Conservation (phyloP, 2,797 vertebrate species). For the Champsocephalus gunnari region DNA sequence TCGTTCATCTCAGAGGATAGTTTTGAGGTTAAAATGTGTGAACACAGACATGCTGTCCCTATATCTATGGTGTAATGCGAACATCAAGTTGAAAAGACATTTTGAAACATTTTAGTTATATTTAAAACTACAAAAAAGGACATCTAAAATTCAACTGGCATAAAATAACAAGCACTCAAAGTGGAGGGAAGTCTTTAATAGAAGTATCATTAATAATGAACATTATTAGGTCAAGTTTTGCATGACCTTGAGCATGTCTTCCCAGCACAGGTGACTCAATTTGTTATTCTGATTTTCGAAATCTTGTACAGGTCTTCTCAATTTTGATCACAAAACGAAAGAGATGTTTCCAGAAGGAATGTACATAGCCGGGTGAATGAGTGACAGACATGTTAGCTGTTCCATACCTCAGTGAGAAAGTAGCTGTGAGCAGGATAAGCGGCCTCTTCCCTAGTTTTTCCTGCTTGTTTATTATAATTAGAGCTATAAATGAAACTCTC, state of each 20-base stretch:
- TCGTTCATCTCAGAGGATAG: background rate
- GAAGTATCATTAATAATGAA: background rate
- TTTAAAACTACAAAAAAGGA: background rate
- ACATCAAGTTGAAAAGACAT: background rate
- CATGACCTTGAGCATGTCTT: background rate
- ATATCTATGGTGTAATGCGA: background rate
- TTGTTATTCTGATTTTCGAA: background rate
- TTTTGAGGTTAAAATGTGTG: background rate
- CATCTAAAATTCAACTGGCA: background rate
- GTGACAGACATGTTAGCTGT: background rate
- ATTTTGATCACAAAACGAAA: too few species aligned
- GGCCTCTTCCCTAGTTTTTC: constrained; percentile 45
- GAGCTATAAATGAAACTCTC: constrained; percentile 70
- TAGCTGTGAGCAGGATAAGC: constrained; percentile 7
- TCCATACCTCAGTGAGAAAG: constrained; percentile 14
- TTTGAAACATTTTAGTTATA: background rate
- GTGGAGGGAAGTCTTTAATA: background rate
- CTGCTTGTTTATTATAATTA: constrained; percentile 75
- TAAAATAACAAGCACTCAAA: background rate
- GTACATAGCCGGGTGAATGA: background rate
- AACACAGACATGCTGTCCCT: background rate
- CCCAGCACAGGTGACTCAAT: background rate
- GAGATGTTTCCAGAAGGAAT: background rate
- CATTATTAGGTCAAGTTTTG: background rate
- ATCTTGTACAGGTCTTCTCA: too few species aligned